Base-by-base conservation (phyloP, 1,140 invertebrate species). In the Drosophila busckii region DNA sequence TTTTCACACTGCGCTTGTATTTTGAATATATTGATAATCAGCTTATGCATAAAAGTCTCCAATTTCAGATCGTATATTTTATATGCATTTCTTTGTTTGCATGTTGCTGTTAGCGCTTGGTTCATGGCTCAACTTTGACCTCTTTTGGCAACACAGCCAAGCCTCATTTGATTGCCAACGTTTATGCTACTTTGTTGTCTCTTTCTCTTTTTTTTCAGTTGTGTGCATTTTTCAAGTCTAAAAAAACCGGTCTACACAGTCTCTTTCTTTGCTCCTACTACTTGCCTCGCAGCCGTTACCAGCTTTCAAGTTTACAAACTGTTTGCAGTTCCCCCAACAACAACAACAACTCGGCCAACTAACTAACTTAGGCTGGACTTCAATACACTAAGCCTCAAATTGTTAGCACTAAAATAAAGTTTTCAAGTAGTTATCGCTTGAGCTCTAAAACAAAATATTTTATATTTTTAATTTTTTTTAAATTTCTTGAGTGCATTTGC, bases 291-390 rank as follows among this genome's bases (percentile, higher is more conserved):
- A n/a, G 23, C 29, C 32, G 37, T 82, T 82, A 46, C 75, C 75
- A 82, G 75, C 82, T 82, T 82, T 82, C 65, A 82, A 82, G 75
- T 82, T 82, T 82, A 82, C 45, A 13, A 60, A 65, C 54, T 50
- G 62, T 46, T 65, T 44, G 59, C 46, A 29, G 16, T 50, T 40
- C 34, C 65, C 42, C 37, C 38, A 42, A 48, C 41, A 50, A 4
- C 25, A 50, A 48, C 42, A 54, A 23, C 34, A 34, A 46, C 55
- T 35, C 19, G 10, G 40, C 56, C 31, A 35, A 64, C 55, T 71
- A 46, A 56, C 53, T 61, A 50, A 45, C 66, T 48, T 6, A 31
- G 20, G 42, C 41, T 53, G 32, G 46, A 54, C 34, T 54, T 56
- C 5, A 6, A 25, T 52, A 44, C 40, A 8, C 49, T 54, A n/a